Conservation (phyloP, 2,113 vertebrate species). For the Numida meleagris region DNA sequence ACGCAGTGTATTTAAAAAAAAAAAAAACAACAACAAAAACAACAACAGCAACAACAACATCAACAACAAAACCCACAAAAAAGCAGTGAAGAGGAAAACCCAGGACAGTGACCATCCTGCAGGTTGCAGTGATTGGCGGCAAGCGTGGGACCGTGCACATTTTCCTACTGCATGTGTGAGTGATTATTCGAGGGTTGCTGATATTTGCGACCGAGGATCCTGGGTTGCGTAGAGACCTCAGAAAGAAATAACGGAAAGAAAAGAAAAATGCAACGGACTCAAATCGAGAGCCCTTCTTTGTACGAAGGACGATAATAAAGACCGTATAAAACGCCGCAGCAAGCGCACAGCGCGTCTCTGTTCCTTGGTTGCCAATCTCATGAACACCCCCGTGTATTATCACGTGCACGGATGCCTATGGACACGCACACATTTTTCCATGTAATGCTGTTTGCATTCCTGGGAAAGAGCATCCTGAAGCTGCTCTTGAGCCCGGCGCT, state of each 20-base stretch:
- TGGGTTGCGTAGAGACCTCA: neutral
- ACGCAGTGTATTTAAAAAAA: neutral
- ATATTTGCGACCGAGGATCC: constrained; percentile 31
- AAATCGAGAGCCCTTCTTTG: neutral
- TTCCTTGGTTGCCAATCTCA: neutral
- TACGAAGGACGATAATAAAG: neutral
- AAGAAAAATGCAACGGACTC: neutral
- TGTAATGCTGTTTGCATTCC: neutral
- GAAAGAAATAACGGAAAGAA: neutral
- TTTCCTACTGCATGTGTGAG: constrained; percentile 53
- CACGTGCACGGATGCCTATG: fast-evolving
- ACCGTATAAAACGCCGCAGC: neutral
- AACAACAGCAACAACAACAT: too few species aligned
- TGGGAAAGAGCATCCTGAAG: neutral
- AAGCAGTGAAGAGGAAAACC: neutral
- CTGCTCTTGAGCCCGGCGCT: neutral
- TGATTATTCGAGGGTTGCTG: constrained; percentile 61
- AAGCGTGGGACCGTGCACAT: neutral
- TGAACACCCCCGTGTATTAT: neutral
- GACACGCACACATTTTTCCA: neutral
- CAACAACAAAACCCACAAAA: too few species aligned
- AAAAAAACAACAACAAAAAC: too few species aligned
- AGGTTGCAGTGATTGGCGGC: neutral
- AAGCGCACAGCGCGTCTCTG: neutral
- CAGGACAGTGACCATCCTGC: neutral